Evolutionary conservation across 1,140 invertebrate genomes (phyloP).

Genomic region (Bathynomus jamesi): DNA sequence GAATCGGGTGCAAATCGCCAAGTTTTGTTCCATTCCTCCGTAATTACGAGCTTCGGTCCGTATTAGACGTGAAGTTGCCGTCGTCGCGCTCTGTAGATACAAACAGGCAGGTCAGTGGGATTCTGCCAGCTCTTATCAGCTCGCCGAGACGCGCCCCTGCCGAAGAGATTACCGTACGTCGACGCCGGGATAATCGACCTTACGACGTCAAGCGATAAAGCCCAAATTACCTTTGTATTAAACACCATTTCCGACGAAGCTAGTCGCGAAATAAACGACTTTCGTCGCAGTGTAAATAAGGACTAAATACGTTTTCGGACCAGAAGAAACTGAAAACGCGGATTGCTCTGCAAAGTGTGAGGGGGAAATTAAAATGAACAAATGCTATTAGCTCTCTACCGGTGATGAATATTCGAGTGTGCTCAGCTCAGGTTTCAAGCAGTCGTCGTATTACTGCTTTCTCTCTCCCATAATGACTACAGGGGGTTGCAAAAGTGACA

Average conservation of each 20-base stretch:
- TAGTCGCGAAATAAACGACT: conserved; percentile 3
- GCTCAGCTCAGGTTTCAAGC: conserved; percentile 33
- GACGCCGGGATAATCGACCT: conserved; percentile 15
- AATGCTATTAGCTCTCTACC: conserved; percentile 33
- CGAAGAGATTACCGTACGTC: conserved; percentile 25
- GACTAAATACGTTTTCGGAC: conserved; percentile 10
- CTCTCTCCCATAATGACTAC: conserved; percentile 29
- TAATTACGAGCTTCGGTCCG: conserved; percentile 7
- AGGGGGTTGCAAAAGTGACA: conserved; percentile 18
- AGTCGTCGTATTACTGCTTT: conserved; percentile 26
- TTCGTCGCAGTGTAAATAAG: not conserved
- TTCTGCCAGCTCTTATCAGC: conserved; percentile 33
- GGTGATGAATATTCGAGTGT: conserved; percentile 35
- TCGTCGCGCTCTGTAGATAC: conserved; percentile 27
- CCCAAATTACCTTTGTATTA: not conserved
- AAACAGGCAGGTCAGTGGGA: conserved; percentile 30
- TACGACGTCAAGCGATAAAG: conserved; percentile 15
- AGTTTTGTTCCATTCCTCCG: not conserved
- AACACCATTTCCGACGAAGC: not conserved
- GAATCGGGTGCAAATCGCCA: not conserved
- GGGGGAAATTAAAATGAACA: conserved; percentile 36
- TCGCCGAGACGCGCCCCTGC: conserved; percentile 27
- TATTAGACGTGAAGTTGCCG: conserved; percentile 31
- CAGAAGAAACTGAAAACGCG: conserved; percentile 24
- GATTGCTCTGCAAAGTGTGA: conserved; percentile 33